Evolutionary conservation across 2,797 vertebrate species (phyloP).

Genomic region (Rhinichthys osculus): DNA sequence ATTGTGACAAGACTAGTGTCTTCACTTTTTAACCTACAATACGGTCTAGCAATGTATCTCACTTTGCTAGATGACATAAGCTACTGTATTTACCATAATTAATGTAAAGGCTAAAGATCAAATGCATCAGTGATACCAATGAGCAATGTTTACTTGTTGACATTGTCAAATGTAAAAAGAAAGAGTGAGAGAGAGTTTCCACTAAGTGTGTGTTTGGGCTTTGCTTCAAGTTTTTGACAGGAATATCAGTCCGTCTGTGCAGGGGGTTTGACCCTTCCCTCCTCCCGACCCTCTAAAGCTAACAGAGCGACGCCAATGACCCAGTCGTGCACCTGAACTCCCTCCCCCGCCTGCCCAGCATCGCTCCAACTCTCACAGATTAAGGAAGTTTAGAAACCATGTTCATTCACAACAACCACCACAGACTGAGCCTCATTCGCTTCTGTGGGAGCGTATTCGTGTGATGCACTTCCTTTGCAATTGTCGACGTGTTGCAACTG

Average conservation of each 20-base stretch:
- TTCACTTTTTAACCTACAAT: too few species aligned
- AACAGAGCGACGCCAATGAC: conserved; percentile 80
- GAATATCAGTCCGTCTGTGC: conserved; percentile 72
- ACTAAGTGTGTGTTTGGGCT: conserved; percentile 56
- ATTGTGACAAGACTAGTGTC: too few species aligned
- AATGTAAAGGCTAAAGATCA: not conserved
- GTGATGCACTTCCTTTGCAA: conserved; percentile 25
- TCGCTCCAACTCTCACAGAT: conserved; percentile 22
- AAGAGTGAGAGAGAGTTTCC: conserved; percentile 54
- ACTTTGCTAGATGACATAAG: not conserved
- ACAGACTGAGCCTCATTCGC: not conserved
- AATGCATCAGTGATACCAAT: not conserved
- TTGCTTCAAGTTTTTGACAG: conserved; percentile 76
- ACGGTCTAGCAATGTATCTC: not conserved
- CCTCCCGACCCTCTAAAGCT: conserved; percentile 66
- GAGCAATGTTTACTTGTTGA: conserved; percentile 1
- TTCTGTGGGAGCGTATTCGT: not conserved
- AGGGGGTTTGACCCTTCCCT: conserved; percentile 67
- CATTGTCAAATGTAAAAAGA: conserved; percentile 28
- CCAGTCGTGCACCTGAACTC: conserved; percentile 76
- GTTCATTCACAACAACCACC: conserved; percentile 28
- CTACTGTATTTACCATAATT: not conserved
- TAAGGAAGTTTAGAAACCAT: conserved; percentile 17
- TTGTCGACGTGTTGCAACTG: not conserved
- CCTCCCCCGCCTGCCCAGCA: conserved; percentile 36